phyloP scores from a whole-genome alignment of 2,888 invertebrate species.

The Heliconius ethilla region DNA sequence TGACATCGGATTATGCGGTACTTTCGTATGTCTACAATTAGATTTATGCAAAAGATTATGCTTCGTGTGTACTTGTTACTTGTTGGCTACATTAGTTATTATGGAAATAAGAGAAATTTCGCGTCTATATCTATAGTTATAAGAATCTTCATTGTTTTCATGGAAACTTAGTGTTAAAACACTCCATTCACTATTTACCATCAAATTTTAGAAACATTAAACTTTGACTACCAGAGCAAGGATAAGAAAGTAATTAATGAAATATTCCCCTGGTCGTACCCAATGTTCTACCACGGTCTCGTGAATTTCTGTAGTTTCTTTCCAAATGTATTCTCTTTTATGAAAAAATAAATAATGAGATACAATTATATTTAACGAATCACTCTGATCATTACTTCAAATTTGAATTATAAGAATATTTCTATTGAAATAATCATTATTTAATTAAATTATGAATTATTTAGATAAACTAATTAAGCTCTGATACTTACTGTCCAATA shows the following conservation, averaged over 20 bases:
- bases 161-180: no score
- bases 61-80: not conserved
- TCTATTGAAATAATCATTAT: not conserved
- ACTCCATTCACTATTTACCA: no score
- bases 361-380: not conserved
- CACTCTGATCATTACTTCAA: not conserved
- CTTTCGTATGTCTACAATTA: constrained; percentile 30
- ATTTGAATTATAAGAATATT: not conserved
- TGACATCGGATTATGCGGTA: constrained; percentile 32
- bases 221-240: not conserved
- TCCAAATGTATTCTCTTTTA: not conserved
- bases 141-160: no score
- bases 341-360: not conserved
- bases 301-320: not conserved
- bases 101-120: not conserved
- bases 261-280: no score
- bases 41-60: constrained; percentile 31
- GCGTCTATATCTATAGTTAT: not conserved
- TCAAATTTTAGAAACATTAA: not conserved
- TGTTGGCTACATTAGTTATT: not conserved
- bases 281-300: not conserved
- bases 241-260: not conserved
- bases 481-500: no score
- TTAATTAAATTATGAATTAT: not conserved
- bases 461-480: no score